phyloP scores from a whole-genome alignment of 30 jellyfish, hydroid and myxozoan species.

The Phacellophora camtschatica region DNA sequence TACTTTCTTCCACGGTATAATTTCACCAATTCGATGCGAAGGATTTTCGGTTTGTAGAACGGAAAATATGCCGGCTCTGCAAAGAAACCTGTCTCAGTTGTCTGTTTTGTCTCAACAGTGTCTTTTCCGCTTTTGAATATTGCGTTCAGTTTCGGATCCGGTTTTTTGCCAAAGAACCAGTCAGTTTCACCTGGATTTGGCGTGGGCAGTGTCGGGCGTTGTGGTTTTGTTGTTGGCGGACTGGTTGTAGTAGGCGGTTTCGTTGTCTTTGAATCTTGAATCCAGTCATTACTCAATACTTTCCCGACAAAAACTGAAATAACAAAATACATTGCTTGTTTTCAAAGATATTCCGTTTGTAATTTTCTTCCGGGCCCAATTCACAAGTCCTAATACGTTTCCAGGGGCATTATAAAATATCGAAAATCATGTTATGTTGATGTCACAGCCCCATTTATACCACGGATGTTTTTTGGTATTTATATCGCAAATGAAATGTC shows the following conservation, averaged over 20 bases:
- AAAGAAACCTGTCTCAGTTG: neutral
- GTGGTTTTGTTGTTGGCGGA: conserved; percentile 6
- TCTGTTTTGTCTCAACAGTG: neutral
- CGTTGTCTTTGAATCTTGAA: conserved; percentile 7
- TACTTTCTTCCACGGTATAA: conserved; percentile 17
- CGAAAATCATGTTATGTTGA: too few species aligned
- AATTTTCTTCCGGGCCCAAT: too few species aligned
- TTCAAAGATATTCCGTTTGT: too few species aligned
- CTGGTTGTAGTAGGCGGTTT: conserved; percentile 20
- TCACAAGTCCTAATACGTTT: too few species aligned
- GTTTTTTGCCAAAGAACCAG: conserved; percentile 24
- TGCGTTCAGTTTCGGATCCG: neutral
- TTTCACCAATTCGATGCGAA: conserved; percentile 52
- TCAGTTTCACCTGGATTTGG: conserved; percentile 22
- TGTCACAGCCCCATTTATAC: too few species aligned
- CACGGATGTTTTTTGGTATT: too few species aligned
- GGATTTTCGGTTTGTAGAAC: neutral
- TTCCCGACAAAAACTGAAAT: conserved; percentile 19
- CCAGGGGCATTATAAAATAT: too few species aligned
- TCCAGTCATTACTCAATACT: conserved; percentile 48
- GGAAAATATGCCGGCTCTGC: conserved; percentile 18
- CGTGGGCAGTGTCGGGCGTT: neutral
- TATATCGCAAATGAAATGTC: too few species aligned
- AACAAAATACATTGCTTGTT: neutral
- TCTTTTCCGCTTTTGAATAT: conserved; percentile 13